phyloP scores from a whole-genome alignment of 2,113 vertebrate genomes.

The Neogale vison region DNA sequence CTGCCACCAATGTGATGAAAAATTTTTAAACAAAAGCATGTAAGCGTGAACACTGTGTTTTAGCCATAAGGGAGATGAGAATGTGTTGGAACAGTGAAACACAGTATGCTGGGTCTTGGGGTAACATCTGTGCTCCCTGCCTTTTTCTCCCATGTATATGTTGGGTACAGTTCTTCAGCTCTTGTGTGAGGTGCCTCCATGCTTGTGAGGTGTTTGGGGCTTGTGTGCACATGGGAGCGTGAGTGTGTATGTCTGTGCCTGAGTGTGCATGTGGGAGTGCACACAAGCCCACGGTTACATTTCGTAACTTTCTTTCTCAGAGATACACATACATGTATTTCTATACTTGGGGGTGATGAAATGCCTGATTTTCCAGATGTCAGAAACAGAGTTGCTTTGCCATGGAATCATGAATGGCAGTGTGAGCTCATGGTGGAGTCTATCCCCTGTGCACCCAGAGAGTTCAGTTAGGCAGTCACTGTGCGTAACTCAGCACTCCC shows the following conservation, averaged over 20 bases:
- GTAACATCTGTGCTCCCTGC: not conserved
- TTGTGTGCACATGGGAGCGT: not conserved
- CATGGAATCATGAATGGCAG: not conserved
- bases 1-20: not conserved
- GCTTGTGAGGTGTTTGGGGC: not conserved
- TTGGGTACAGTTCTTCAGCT: not conserved
- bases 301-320: not conserved
- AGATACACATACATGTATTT: not conserved
- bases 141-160: not conserved
- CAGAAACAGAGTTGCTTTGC: not conserved
- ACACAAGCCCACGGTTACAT: not conserved
- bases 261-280: too few species aligned
- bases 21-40: not conserved
- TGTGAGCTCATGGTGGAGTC: not conserved
- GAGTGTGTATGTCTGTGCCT: accelerated
- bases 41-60: not conserved
- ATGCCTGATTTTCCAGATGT: constrained; percentile 34
- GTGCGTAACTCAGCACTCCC: not conserved
- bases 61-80: not conserved
- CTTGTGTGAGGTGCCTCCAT: not conserved
- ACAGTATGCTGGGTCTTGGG: not conserved
- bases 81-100: not conserved
- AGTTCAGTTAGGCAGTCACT: not conserved
- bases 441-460: not conserved
- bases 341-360: not conserved